Percentiles rank a stretch among this genome's conserved stretches.
These are phyloP conservation scores for Sarcophaga peregrina DNA, from an alignment of 1,140 invertebrate species.

Conservation along the genomic window DNA sequence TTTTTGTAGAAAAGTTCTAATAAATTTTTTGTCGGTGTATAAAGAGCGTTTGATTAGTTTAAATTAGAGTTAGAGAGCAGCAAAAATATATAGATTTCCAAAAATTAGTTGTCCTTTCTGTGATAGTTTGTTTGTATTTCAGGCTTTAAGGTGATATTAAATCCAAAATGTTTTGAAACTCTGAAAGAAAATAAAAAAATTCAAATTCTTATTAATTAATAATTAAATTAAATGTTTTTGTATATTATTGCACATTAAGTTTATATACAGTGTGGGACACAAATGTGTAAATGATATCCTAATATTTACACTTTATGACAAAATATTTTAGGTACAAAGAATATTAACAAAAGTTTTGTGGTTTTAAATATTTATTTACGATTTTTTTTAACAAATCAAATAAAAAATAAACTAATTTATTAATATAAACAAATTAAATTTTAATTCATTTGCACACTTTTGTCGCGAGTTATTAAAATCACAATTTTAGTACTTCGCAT, in stretches of 20 bases:
- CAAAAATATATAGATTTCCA: conserved; percentile 22
- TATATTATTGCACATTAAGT: background rate
- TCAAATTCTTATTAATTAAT: conserved; percentile 2
- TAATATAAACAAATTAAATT: no score
- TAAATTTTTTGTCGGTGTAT: conserved; percentile 12
- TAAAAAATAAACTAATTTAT: no score
- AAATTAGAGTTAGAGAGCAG: conserved; percentile 3
- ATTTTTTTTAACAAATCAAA: no score
- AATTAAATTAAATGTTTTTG: conserved; percentile 6
- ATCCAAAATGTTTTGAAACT: conserved; percentile 35
- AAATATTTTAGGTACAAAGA: no score
- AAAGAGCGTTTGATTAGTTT: background rate
- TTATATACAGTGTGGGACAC: no score
- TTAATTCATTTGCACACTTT: no score
- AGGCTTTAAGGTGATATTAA: conserved; percentile 34
- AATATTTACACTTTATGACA: no score
- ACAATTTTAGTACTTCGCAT: no score
- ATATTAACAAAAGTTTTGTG: no score
- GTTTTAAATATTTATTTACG: no score
- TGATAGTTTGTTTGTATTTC: conserved; percentile 26
- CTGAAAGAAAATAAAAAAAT: conserved; percentile 11
- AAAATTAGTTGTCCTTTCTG: conserved; percentile 30
- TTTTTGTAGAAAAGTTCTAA: conserved; percentile 31
- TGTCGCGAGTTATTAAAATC: no score
- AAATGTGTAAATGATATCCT: no score